These are phyloP conservation scores for Caranx melampygus DNA, from an alignment of 2,113 vertebrate genomes.

Conservation along the genomic window DNA sequence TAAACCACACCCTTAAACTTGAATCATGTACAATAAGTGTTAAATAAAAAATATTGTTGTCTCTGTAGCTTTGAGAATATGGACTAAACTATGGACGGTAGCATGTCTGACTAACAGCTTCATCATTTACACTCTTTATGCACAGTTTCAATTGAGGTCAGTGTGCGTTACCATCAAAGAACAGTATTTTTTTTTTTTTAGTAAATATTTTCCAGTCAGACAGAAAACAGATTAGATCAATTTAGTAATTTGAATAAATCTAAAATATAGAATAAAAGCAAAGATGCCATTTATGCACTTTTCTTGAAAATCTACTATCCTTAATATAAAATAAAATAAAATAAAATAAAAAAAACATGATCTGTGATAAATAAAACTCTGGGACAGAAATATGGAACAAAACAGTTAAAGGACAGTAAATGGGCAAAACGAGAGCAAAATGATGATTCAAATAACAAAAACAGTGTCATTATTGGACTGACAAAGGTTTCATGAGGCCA, in stretches of 20 bases:
- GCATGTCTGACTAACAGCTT: too few species aligned
- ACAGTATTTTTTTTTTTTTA: neutral
- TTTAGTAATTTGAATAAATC: neutral
- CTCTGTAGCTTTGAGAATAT: neutral
- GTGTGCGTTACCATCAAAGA: neutral
- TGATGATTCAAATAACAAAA: slow-evolving; percentile 75
- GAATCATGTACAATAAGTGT: neutral
- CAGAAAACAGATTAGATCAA: neutral
- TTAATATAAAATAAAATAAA: neutral
- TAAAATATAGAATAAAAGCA: slow-evolving; percentile 7
- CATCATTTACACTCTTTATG: neutral
- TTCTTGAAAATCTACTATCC: neutral
- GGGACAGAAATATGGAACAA: neutral
- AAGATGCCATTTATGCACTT: neutral
- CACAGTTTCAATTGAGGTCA: neutral
- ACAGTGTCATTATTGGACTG: slow-evolving; percentile 85
- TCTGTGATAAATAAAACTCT: neutral
- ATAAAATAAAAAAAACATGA: neutral
- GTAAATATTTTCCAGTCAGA: neutral
- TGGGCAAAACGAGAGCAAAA: slow-evolving; percentile 54
- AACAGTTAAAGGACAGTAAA: slow-evolving; percentile 5
- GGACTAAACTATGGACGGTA: neutral
- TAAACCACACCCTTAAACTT: neutral
- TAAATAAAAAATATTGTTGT: neutral
- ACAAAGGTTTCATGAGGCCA: slow-evolving; percentile 86